Evolutionary conservation across 2,888 invertebrate genomes (phyloP).

Genomic region (Drosophila picticornis): DNA sequence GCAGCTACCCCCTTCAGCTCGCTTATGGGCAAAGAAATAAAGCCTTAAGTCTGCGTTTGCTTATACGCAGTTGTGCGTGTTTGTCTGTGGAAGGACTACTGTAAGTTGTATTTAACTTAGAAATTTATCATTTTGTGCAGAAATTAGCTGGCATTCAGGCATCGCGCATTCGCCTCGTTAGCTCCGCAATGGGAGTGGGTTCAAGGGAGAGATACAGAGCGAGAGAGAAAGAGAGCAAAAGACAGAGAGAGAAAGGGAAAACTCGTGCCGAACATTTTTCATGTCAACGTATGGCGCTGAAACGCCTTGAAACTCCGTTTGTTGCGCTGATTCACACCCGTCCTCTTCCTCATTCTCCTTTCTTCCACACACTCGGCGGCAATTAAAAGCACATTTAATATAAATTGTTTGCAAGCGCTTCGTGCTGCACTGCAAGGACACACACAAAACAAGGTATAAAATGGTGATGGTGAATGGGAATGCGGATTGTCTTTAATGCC

Average conservation of each 20-base stretch:
- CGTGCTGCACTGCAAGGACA: conserved; percentile 43
- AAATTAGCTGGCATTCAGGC: conserved; percentile 50
- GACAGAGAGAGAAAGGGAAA: not conserved
- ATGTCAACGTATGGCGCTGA: conserved; percentile 25
- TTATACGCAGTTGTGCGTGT: not conserved
- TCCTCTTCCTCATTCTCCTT: too few relatives aligned
- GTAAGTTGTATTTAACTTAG: conserved; percentile 53
- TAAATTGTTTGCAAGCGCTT: conserved; percentile 61
- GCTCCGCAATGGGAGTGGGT: conserved; percentile 13
- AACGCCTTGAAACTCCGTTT: conserved; percentile 47
- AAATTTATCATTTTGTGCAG: conserved; percentile 57
- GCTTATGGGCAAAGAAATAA: conserved; percentile 11
- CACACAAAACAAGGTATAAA: conserved; percentile 25
- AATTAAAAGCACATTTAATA: conserved; percentile 71
- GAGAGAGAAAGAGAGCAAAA: not conserved
- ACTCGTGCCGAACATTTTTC: conserved; percentile 27
- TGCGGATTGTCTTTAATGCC: conserved; percentile 24
- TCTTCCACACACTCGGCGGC: conserved; percentile 24
- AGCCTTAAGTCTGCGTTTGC: conserved; percentile 35
- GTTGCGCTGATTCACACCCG: not conserved
- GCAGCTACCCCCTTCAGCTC: conserved; percentile 1
- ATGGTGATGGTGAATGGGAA: not conserved
- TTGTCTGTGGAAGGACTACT: conserved; percentile 7
- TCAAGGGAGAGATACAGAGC: not conserved
- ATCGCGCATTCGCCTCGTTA: conserved; percentile 55